Conservation (phyloP, 2,888 invertebrate species). For the Acanthosepion lycidas region DNA sequence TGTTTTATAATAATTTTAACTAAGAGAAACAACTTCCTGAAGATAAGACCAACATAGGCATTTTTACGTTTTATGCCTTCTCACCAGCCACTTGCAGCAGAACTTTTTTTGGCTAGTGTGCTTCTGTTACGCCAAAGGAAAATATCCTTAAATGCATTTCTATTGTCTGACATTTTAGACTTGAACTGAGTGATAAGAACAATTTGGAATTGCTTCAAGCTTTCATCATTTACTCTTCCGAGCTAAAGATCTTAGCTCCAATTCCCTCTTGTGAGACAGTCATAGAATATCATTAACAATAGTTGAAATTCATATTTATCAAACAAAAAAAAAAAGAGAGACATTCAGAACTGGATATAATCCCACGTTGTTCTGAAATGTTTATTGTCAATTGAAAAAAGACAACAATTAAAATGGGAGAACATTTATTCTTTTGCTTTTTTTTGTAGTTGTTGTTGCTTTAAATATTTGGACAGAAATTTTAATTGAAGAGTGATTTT, state of each 20-base stretch:
- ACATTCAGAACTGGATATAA: not conserved
- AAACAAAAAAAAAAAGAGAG: conserved; percentile 11
- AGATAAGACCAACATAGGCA: not conserved
- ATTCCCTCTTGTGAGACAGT: conserved; percentile 40
- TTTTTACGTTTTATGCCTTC: not conserved
- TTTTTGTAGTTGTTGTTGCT: not conserved
- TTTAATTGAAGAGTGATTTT: not conserved
- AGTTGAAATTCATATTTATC: conserved; percentile 6
- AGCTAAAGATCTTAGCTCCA: not conserved
- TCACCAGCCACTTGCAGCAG: not conserved
- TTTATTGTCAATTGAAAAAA: not conserved
- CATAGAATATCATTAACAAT: conserved; percentile 34
- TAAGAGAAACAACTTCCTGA: conserved; percentile 33
- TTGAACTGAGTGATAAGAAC: no score
- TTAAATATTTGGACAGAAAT: not conserved
- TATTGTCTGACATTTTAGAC: not conserved
- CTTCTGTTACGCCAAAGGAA: not conserved
- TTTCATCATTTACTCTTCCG: not conserved
- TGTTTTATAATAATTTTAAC: not conserved
- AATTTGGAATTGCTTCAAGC: not conserved
- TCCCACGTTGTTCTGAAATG: not conserved
- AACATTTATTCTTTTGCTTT: not conserved
- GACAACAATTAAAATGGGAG: conserved; percentile 37
- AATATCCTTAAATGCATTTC: not conserved
- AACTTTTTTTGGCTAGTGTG: not conserved